A percentile compares a stretch with the other conserved stretches of the same genome.
These are phyloP conservation scores for Rhinoraja longicauda DNA, from an alignment of 2,797 vertebrate species.

Conservation along the genomic window DNA sequence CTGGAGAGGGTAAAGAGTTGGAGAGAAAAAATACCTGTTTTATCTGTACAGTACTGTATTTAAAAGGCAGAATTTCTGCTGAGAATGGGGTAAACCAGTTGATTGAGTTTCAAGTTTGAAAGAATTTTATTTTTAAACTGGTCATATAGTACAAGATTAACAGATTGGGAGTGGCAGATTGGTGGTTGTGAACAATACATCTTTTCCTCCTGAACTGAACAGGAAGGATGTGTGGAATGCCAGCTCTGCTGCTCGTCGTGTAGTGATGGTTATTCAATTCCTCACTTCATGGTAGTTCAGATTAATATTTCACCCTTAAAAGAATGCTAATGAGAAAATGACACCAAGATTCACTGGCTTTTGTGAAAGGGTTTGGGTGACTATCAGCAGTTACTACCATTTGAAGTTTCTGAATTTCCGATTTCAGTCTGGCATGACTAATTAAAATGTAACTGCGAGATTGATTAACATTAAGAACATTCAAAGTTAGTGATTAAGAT, in stretches of 20 bases:
- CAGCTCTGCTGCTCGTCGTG: not conserved
- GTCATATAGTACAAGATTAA: not conserved
- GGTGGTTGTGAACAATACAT: slow-evolving; percentile 1
- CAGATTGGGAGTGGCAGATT: not conserved
- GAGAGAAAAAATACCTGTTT: not conserved
- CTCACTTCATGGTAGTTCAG: not conserved
- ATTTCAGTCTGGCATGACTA: not conserved
- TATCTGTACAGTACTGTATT: not conserved
- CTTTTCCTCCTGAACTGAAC: not conserved
- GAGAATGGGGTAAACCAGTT: not conserved
- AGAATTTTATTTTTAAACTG: not conserved
- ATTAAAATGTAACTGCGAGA: not conserved
- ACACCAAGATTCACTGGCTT: not conserved
- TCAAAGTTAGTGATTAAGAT: not conserved
- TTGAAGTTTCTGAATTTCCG: not conserved
- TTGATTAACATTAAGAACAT: not conserved
- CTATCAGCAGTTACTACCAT: not conserved
- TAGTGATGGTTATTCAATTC: not conserved
- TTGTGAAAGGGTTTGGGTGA: not conserved
- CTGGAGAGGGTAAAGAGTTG: not conserved
- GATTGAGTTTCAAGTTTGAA: not conserved
- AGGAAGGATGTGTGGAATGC: slow-evolving; percentile 28
- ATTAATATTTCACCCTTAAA: slow-evolving; percentile 19
- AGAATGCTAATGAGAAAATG: not conserved
- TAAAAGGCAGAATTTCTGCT: not conserved